These are phyloP conservation scores for Alectura lathami DNA, from an alignment of 2,113 vertebrate species.

Conservation along the genomic window DNA sequence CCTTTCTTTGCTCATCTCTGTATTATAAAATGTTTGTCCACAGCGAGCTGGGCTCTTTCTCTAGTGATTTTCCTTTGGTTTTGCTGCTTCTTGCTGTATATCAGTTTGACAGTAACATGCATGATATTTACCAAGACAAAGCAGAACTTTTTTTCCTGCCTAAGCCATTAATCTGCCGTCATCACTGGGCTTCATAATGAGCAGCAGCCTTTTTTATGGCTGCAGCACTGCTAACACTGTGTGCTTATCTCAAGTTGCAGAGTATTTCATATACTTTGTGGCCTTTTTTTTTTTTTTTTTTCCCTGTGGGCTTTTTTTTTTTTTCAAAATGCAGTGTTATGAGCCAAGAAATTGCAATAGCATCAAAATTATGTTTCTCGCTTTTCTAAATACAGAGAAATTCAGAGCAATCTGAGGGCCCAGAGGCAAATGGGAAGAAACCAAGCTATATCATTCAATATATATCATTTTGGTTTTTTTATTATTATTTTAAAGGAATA, in stretches of 20 bases:
- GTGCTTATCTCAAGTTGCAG: neutral
- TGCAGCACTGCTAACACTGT: neutral
- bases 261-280: neutral
- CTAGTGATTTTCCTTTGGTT: neutral
- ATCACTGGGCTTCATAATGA: neutral
- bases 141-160: neutral
- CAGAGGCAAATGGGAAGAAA: neutral
- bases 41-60: neutral
- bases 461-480: too few relatives aligned
- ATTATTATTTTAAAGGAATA: neutral
- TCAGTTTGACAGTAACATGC: neutral
- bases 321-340: neutral
- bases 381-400: neutral
- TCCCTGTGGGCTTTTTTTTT: neutral
- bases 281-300: neutral
- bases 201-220: neutral
- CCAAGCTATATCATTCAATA: neutral
- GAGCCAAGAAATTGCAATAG: neutral
- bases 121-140: neutral
- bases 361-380: neutral
- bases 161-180: neutral
- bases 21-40: neutral
- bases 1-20: neutral
- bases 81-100: neutral
- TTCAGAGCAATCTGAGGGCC: neutral